phyloP scores from a whole-genome alignment of 1,140 invertebrate genomes.

The Drosophila grimshawi region DNA sequence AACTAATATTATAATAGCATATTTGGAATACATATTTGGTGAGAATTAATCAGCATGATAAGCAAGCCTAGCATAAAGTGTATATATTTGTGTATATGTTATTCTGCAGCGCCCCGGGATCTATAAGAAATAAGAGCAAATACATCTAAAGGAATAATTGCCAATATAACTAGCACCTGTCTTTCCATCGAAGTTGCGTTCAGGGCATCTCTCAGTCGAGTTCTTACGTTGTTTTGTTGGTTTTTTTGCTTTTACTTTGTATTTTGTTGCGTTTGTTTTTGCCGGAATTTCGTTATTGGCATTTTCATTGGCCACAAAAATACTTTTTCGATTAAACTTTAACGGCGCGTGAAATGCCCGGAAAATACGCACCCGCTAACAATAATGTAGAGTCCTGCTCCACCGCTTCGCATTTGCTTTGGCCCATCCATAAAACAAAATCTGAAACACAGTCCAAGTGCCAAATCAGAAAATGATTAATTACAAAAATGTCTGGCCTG shows the following conservation, averaged over 20 bases:
- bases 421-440: constrained; percentile 26
- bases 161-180: too few species aligned
- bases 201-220: too few species aligned
- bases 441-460: constrained; percentile 20
- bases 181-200: too few species aligned
- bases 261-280: constrained; percentile 13
- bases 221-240: too few species aligned
- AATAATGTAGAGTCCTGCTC: not conserved
- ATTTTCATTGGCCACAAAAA: constrained; percentile 80
- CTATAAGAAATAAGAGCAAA: too few species aligned
- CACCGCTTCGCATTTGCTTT: not conserved
- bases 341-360: constrained; percentile 74
- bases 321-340: constrained; percentile 82
- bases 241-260: constrained; percentile 8
- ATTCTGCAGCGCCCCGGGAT: too few species aligned
- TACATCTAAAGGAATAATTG: too few species aligned
- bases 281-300: constrained; percentile 76
- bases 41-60: too few species aligned
- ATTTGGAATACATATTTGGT: too few species aligned
- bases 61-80: too few species aligned
- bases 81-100: too few species aligned
- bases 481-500: constrained; percentile 55
- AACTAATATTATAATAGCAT: too few species aligned
- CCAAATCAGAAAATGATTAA: constrained; percentile 80
- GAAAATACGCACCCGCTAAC: constrained; percentile 32